Conservation (phyloP, 2,797 vertebrate genomes). For the Schizothorax lantsangensis region DNA sequence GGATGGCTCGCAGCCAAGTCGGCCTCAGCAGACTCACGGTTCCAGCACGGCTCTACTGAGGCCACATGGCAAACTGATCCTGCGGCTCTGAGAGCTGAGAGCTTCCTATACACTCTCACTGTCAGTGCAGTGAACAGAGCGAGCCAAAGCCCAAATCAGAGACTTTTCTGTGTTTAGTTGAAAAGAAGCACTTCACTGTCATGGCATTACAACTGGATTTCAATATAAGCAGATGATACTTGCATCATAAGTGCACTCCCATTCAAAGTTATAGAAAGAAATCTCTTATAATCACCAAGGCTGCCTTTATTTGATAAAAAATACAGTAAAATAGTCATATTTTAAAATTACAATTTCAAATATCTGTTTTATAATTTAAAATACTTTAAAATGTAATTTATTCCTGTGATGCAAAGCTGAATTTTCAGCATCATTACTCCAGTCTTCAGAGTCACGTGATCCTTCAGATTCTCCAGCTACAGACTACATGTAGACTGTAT, state of each 20-base stretch:
- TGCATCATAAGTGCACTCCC: neutral
- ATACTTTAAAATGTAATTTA: neutral
- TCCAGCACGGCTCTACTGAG: conserved; percentile 7
- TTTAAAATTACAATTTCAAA: neutral
- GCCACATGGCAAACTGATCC: conserved; percentile 6
- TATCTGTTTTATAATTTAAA: neutral
- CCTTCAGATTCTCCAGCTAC: neutral
- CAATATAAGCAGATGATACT: neutral
- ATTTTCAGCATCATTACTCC: neutral
- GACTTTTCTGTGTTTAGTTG: no score
- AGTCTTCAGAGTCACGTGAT: neutral
- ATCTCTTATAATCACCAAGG: neutral
- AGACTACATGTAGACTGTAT: neutral
- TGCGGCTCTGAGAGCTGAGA: neutral
- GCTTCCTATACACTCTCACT: neutral
- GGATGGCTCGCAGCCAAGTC: conserved; percentile 39
- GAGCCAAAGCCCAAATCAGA: neutral
- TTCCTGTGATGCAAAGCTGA: neutral
- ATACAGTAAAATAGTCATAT: neutral
- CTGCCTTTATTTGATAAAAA: neutral
- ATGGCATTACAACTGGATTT: neutral
- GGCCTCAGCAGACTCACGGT: neutral
- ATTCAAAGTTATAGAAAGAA: neutral
- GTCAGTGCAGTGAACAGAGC: neutral
- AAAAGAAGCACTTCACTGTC: neutral